These are phyloP conservation scores for Melanaphis sacchari DNA, from an alignment of 1,140 invertebrate species.

Conservation along the genomic window DNA sequence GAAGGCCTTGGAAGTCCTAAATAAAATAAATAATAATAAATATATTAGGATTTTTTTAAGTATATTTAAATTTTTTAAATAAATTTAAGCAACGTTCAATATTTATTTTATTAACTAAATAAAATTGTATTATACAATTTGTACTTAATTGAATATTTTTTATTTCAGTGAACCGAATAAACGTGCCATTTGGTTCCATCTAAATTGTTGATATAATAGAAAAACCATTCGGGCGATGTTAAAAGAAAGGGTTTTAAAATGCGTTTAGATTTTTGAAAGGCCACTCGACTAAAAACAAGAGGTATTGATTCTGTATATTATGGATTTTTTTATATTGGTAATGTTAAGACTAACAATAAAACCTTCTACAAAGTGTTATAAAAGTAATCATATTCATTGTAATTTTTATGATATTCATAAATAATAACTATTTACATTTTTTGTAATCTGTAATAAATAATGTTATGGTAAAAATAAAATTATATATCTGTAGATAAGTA, in stretches of 20 bases:
- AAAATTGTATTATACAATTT: background rate
- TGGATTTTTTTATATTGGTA: background rate
- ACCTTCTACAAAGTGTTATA: background rate
- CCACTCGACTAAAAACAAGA: slow-evolving; percentile 46
- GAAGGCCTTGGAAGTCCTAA: slow-evolving; percentile 86
- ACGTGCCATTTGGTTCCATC: slow-evolving; percentile 34
- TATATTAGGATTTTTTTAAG: background rate
- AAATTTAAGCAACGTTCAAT: background rate
- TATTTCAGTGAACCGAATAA: slow-evolving; percentile 41
- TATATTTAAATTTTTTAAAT: background rate
- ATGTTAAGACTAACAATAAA: slow-evolving; percentile 6
- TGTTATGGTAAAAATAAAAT: background rate
- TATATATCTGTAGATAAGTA: background rate
- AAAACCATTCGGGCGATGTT: slow-evolving; percentile 27
- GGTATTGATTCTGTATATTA: slow-evolving; percentile 48
- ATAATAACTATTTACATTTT: background rate
- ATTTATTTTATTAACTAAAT: background rate
- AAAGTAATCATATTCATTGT: background rate
- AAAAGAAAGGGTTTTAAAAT: slow-evolving; percentile 42
- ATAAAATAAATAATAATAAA: slow-evolving; percentile 31
- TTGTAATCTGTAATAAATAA: background rate
- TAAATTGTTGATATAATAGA: slow-evolving; percentile 34
- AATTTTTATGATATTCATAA: background rate
- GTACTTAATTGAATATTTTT: background rate
- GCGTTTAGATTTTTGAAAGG: slow-evolving; percentile 39